Evolutionary conservation across 2,888 invertebrate species (phyloP).

Genomic region (Cyaniris semiargus): DNA sequence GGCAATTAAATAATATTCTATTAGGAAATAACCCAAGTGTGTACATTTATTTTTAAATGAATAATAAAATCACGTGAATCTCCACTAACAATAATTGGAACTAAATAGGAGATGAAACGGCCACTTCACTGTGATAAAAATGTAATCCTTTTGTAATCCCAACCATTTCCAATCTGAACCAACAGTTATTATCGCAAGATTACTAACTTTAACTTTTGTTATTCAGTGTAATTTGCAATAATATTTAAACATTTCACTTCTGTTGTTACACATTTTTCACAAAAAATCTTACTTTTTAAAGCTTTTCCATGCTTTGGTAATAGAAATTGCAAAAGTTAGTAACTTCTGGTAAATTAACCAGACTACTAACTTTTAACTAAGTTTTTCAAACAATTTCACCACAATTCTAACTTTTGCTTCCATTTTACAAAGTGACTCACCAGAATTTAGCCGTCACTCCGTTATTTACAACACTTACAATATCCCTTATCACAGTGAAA

Average conservation of each 20-base stretch:
- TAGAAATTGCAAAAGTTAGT: too few relatives aligned
- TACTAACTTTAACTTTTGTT: too few relatives aligned
- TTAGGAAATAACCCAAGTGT: too few relatives aligned
- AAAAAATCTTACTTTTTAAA: too few relatives aligned
- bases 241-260: too few relatives aligned
- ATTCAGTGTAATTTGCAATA: too few relatives aligned
- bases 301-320: too few relatives aligned
- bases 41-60: neutral
- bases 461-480: constrained; percentile 35
- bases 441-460: neutral
- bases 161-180: neutral
- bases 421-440: neutral
- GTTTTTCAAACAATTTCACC: neutral
- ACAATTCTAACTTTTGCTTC: neutral
- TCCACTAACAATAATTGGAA: constrained; percentile 40
- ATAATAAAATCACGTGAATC: constrained; percentile 37
- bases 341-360: neutral
- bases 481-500: constrained; percentile 67
- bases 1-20: too few relatives aligned
- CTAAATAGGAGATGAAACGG: constrained; percentile 32
- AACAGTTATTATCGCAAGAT: neutral
- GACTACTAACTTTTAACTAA: neutral
- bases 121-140: constrained; percentile 61
- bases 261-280: too few relatives aligned
- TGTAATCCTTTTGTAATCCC: constrained; percentile 12